Base-by-base conservation (phyloP, 2,888 invertebrate species). In the Dexiosoma caninum region DNA sequence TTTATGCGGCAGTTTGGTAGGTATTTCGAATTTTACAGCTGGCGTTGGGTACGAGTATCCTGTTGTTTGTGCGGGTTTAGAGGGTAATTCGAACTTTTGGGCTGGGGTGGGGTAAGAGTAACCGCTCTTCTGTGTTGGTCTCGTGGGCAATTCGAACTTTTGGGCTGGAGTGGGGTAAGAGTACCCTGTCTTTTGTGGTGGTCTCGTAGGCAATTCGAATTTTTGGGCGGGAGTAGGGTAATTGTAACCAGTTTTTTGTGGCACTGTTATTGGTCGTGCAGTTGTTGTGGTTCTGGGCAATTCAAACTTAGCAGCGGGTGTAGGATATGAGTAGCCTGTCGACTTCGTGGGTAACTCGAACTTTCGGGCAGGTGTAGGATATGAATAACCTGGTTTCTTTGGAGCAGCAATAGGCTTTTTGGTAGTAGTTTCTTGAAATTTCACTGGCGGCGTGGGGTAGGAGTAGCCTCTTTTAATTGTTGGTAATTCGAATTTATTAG, bases 301-400 rank as follows among this genome's bases (percentile, higher is more conserved):
- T 35, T 83, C 83, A 60, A 86, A 85, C 4, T 84, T 83, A 7
- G 83, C 62, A 0, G 51, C 69, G 0, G 85, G 85, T 37, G 83
- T 84, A 5, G 85, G 85, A 49, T 86, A 86, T 1, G 82, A 75
- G 37, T 86, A 86, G 0, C 86, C 87, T 2, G 44, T 3, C 6
- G 27, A 6, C 42, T 5, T 70, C 46, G 10, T 70, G 57, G 6
- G 64, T 59, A 21, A 71, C 53, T 10, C 86, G 87, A 35, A 82
- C 78, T 1, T 86, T n/a, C n/a, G n/a, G n/a, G n/a, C n/a, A 10
- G 76, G 82, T n/a, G 32, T 66, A 10, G 81, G 77, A 51, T 77
- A 77, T 1, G 55, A n/a, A 19, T 78, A 78, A 9, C 78, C 74
- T 2, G 59, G 14, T 16, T 72, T 82, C 16, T 67, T 12, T 8